Evolutionary conservation across 2,888 invertebrate genomes (phyloP), one percentile per base, ranked within the genome.

Genomic region (Sepiola atlantica): DNA sequence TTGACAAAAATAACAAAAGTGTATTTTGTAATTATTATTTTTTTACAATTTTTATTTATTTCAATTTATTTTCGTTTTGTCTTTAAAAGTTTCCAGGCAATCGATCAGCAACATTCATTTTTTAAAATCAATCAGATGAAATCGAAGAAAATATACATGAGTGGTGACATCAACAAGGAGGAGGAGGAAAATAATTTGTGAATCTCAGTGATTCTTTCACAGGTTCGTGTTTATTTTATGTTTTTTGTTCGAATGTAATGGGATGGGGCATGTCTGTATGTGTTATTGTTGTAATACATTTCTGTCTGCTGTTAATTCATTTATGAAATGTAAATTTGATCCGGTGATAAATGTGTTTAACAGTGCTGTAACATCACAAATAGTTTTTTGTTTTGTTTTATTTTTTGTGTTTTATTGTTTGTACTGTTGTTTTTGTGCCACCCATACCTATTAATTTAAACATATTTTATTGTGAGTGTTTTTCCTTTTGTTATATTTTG

Each of bases 61-160:
- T 77, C 77, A 77, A 77, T 32, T 32, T 77, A 14, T 77, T 77
- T 77, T 45, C 45, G 45, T 45, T 77, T 77, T 32, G 77, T 77
- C 14, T 45, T 45, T n/a, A 77, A 32, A 18, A n/a, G 77, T n/a
- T 77, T 77, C 14, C 77, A 77, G 77, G 77, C 77, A 77, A 77
- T 77, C 77, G 77, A 77, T 77, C 77, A 77, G 77, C 77, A 77
- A 77, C 77, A 45, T 45, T 45, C 45, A 45, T 45, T 77, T 77
- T 77, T 77, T 77, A 32, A 77, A 77, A n/a, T 77, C 77, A 77
- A 77, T 77, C 77, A 77, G 77, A 77, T 77, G 77, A 77, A 77
- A 77, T 77, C 77, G 77, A 77, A 77, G 77, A 77, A 77, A 77
- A 77, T 77, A 77, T 77, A 77, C 77, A 77, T 77, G n/a, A 77